Evolutionary conservation across 2,113 vertebrate species (phyloP).

Genomic region (Phocoena phocoena): DNA sequence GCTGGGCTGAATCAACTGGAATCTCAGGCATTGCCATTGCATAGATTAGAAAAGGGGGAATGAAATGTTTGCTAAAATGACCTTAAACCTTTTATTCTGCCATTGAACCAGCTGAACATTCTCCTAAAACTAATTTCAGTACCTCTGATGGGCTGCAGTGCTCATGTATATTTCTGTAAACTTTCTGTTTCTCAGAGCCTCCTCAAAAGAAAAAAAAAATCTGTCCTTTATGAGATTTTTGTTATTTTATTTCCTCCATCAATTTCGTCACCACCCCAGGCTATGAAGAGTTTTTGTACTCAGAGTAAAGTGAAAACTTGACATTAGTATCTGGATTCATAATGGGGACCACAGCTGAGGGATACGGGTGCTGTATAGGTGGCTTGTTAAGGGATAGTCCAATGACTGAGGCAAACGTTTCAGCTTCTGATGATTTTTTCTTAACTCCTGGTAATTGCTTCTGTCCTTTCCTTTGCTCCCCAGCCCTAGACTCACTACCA

Average conservation of each 20-base stretch:
- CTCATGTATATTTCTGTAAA: background rate
- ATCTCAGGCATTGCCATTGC: background rate
- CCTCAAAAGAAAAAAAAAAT: background rate
- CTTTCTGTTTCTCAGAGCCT: background rate
- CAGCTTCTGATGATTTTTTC: conserved; percentile 5
- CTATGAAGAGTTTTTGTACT: background rate
- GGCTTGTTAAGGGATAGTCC: background rate
- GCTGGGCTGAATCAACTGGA: background rate
- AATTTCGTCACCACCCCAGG: background rate
- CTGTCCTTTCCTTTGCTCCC: background rate
- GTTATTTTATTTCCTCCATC: background rate
- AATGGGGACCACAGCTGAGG: background rate
- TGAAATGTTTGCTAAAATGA: background rate
- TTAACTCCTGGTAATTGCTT: background rate
- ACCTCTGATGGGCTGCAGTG: background rate
- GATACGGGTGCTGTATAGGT: background rate
- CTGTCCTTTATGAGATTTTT: background rate
- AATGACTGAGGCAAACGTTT: background rate
- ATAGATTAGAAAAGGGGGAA: background rate
- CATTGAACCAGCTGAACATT: background rate
- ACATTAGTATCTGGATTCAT: background rate
- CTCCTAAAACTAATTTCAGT: background rate
- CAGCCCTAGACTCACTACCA: background rate
- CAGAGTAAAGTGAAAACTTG: background rate
- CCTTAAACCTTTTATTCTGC: background rate